Percentiles rank a stretch among this genome's conserved stretches.
Conservation (phyloP, 2,797 vertebrate genomes). For the Channallabes apus region DNA sequence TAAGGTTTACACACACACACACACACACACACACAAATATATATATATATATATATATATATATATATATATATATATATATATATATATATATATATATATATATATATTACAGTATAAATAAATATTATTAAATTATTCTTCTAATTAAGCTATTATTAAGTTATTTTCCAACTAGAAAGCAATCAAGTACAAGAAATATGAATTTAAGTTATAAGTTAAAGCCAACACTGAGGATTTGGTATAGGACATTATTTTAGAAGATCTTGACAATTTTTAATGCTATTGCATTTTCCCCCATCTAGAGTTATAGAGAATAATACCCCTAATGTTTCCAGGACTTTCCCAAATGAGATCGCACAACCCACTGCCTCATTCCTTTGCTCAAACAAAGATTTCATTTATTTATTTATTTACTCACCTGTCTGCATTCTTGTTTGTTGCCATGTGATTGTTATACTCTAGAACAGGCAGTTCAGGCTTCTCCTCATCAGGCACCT, state of each 20-base stretch:
- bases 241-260: neutral
- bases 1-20: too few species aligned
- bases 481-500: constrained; percentile 86
- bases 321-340: too few species aligned
- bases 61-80: too few species aligned
- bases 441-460: constrained; percentile 75
- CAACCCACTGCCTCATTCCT: neutral
- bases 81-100: too few species aligned
- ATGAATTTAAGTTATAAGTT: neutral
- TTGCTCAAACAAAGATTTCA: neutral
- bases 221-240: neutral
- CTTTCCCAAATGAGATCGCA: neutral
- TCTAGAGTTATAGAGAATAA: neutral
- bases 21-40: too few species aligned
- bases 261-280: neutral
- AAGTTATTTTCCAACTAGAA: neutral
- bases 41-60: too few species aligned
- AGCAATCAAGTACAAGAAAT: neutral
- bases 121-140: neutral
- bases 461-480: constrained; percentile 60
- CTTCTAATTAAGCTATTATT: neutral
- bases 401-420: constrained; percentile 62
- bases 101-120: neutral
- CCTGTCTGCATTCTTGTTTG: constrained; percentile 62
- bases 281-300: neutral